A percentile compares a stretch with the other conserved stretches of the same genome.
Evolutionary conservation across 2,888 invertebrate genomes (phyloP).

Genomic region (Coleophora deauratella): DNA sequence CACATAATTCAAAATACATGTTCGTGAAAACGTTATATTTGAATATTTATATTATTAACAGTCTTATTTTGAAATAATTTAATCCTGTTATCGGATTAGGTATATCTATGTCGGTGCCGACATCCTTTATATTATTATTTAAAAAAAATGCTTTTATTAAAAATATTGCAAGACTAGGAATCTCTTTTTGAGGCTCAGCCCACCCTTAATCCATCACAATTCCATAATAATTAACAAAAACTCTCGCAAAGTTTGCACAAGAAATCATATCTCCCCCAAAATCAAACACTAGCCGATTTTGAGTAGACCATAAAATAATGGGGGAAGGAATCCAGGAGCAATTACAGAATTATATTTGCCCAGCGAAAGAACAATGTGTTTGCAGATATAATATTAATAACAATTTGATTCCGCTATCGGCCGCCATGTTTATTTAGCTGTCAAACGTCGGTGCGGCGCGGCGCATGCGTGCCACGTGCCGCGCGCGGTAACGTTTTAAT

Average conservation of each 20-base stretch:
- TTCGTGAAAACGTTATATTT: too few relatives aligned
- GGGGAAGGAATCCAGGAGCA: conserved; percentile 40
- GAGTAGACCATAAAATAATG: conserved; percentile 36
- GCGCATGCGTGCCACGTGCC: conserved; percentile 52
- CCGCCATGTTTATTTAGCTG: conserved; percentile 65
- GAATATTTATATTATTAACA: too few relatives aligned
- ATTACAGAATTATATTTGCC: conserved; percentile 66
- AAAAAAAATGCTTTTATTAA: too few relatives aligned
- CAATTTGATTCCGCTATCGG: conserved; percentile 61
- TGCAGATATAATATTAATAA: conserved; percentile 62
- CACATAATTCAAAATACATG: too few relatives aligned
- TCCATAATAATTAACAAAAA: conserved; percentile 13
- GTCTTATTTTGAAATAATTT: too few relatives aligned
- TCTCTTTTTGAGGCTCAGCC: too few relatives aligned
- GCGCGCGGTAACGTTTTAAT: conserved; percentile 45
- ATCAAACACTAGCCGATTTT: conserved; percentile 31
- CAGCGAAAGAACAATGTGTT: conserved; percentile 53
- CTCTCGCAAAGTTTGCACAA: conserved; percentile 28
- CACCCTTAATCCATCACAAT: conserved; percentile 4
- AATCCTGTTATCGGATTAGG: too few relatives aligned
- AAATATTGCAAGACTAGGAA: too few relatives aligned
- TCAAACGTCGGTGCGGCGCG: conserved; percentile 39
- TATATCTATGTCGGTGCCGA: too few relatives aligned
- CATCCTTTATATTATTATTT: too few relatives aligned
- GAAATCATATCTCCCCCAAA: conserved; percentile 36